Evolutionary conservation across 2,113 vertebrate species (phyloP).

Genomic region (Falco punctatus): DNA sequence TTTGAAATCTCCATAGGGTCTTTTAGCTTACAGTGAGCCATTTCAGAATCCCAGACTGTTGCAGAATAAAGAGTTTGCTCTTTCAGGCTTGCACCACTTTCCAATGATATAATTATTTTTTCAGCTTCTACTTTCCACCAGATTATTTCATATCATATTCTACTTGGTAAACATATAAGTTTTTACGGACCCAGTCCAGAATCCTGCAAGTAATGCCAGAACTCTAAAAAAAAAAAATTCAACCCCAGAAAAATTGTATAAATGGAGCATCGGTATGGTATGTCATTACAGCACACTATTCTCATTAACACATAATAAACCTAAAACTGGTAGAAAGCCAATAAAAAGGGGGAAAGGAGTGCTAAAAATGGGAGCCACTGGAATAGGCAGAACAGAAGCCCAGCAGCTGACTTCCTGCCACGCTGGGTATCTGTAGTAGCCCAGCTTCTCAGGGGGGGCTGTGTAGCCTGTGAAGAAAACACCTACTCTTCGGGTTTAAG

Average conservation of each 20-base stretch:
- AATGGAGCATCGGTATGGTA: neutral
- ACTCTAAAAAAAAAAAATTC: neutral
- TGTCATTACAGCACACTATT: neutral
- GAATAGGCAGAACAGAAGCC: neutral
- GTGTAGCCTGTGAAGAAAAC: neutral
- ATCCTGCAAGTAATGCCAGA: neutral
- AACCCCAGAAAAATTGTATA: neutral
- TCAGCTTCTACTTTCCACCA: neutral
- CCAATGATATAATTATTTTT: neutral
- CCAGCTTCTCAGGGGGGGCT: neutral
- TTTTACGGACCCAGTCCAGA: neutral
- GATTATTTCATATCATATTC: neutral
- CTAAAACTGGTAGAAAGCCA: neutral
- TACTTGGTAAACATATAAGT: neutral
- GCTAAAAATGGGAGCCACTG: neutral
- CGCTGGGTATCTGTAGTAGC: neutral
- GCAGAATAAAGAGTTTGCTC: neutral
- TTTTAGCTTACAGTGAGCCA: neutral
- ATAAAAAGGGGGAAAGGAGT: neutral
- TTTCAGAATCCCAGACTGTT: neutral
- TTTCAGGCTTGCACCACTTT: neutral
- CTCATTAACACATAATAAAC: neutral
- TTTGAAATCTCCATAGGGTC: slow-evolving; percentile 41
- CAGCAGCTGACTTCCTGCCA: neutral
- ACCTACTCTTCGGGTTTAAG: neutral